These are phyloP conservation scores for Alaudala cheleensis DNA, from an alignment of 2,113 vertebrate species.

Conservation along the genomic window DNA sequence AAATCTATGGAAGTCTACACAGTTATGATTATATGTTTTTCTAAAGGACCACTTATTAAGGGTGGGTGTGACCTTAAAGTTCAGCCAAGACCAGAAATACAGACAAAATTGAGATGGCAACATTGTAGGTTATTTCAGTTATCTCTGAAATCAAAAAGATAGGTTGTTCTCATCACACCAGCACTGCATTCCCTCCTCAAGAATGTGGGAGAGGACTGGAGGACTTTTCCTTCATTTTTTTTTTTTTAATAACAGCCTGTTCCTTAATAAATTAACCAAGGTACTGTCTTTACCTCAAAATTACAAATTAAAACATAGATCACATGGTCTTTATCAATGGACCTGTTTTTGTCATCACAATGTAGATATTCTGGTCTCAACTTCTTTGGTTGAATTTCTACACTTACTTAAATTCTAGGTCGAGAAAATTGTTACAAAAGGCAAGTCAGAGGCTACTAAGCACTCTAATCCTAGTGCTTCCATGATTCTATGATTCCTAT, in stretches of 20 bases:
- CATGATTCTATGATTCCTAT: not conserved
- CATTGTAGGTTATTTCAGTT: not conserved
- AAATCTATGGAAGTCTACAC: not conserved
- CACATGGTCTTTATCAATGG: not conserved
- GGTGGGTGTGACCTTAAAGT: not conserved
- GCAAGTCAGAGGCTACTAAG: not conserved
- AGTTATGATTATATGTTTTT: not conserved
- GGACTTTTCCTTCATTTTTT: not conserved
- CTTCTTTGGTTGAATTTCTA: not conserved
- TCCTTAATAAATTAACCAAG: not conserved
- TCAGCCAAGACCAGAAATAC: not conserved
- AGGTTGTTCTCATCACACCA: not conserved
- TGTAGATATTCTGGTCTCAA: not conserved
- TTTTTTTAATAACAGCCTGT: not conserved
- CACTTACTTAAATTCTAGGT: not conserved
- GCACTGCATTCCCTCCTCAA: not conserved
- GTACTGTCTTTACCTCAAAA: not conserved
- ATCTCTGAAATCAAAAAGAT: not conserved
- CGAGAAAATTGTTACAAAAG: not conserved
- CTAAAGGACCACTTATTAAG: not conserved
- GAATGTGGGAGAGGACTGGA: rapidly evolving
- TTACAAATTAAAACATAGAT: not conserved
- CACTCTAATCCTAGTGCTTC: not conserved
- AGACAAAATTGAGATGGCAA: not conserved
- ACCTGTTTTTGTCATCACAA: rapidly evolving